phyloP scores from a whole-genome alignment of 2,113 vertebrate species.

The Protomyctophum bolini region DNA sequence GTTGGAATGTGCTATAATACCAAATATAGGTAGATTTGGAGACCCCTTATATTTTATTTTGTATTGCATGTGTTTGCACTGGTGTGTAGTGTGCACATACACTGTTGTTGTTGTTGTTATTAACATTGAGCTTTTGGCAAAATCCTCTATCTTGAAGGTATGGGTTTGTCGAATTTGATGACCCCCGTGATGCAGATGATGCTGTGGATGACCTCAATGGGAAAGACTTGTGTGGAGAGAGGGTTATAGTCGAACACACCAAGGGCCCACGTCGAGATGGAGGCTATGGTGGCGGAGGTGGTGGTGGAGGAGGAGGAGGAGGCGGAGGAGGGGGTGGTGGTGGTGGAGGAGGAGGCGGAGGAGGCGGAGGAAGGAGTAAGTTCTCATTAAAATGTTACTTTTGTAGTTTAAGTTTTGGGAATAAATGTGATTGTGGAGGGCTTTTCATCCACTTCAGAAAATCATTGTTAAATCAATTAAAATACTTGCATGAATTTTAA shows the following conservation, averaged over 20 bases:
- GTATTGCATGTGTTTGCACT: too few relatives aligned
- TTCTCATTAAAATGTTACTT: slow-evolving; percentile 28
- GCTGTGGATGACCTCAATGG: slow-evolving; percentile 97
- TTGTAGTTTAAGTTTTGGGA: slow-evolving; percentile 31
- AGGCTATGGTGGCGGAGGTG: slow-evolving; percentile 78
- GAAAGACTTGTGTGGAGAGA: slow-evolving; percentile 94
- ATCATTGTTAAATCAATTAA: neutral
- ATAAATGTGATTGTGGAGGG: slow-evolving; percentile 7
- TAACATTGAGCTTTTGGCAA: too few relatives aligned
- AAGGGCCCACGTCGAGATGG: slow-evolving; percentile 87
- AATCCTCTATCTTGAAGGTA: slow-evolving; percentile 76
- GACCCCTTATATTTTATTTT: too few relatives aligned
- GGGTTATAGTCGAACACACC: slow-evolving; percentile 83
- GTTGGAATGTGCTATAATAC: too few relatives aligned
- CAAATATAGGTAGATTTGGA: too few relatives aligned
- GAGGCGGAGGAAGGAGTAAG: slow-evolving; percentile 86
- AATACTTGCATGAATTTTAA: slow-evolving; percentile 12
- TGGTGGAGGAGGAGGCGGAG: too few relatives aligned
- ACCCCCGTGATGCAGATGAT: slow-evolving; percentile 94
- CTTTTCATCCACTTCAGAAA: slow-evolving; percentile 43
- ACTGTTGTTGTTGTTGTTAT: too few relatives aligned
- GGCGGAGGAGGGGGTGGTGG: neutral
- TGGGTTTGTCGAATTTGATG: slow-evolving; percentile 97
- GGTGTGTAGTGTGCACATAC: too few relatives aligned
- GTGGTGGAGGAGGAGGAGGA: slow-evolving; percentile 2